Evolutionary conservation across 2,888 invertebrate species (phyloP).

Genomic region (Gasteruption jaculator): DNA sequence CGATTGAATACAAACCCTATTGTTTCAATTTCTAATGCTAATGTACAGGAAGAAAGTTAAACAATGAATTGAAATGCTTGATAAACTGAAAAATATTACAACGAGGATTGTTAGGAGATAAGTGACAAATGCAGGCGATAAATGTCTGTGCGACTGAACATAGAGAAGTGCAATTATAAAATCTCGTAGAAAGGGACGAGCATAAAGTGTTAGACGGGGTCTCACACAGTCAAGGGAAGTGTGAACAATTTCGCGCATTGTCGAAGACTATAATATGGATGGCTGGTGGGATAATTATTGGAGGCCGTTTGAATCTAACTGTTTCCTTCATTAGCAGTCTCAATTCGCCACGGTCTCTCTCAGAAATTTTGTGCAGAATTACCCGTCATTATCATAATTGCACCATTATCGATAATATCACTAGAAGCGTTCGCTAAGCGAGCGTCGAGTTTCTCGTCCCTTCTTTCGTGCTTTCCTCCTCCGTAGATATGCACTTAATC

Average conservation of each 20-base stretch:
- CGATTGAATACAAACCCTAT: too few species aligned
- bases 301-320: conserved; percentile 52
- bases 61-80: too few species aligned
- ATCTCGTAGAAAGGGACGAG: neutral
- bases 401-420: conserved; percentile 52
- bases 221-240: conserved; percentile 46
- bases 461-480: too few species aligned
- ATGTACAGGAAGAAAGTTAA: too few species aligned
- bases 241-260: conserved; percentile 52
- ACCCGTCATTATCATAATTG: conserved; percentile 52
- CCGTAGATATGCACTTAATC: conserved; percentile 47
- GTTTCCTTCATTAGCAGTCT: conserved; percentile 53
- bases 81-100: too few species aligned
- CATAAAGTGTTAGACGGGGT: conserved; percentile 34
- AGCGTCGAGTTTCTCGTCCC: conserved; percentile 30
- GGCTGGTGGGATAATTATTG: conserved; percentile 49
- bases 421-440: conserved; percentile 39
- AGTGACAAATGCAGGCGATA: too few species aligned
- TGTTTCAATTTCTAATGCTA: too few species aligned
- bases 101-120: too few species aligned
- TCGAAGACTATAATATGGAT: conserved; percentile 45
- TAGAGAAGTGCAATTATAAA: conserved; percentile 4
- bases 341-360: conserved; percentile 37
- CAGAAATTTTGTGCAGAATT: conserved; percentile 47
- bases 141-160: conserved; percentile 12